These are phyloP conservation scores for Drosophila robusta DNA, from an alignment of 2,888 invertebrate species.

Conservation along the genomic window DNA sequence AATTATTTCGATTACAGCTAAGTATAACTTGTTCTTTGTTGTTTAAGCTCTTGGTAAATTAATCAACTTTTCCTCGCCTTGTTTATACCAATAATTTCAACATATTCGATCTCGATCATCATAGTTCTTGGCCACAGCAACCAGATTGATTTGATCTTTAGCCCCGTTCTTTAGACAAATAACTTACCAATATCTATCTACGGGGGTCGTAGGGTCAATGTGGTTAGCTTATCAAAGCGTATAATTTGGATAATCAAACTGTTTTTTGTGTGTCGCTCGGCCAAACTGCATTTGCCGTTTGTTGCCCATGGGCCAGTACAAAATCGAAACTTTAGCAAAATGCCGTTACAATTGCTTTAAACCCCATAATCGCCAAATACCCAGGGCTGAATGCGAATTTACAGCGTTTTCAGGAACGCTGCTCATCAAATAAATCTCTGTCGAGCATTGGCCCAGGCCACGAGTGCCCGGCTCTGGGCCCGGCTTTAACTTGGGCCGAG, in stretches of 20 bases:
- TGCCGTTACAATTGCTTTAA: constrained; percentile 66
- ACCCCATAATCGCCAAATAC: constrained; percentile 62
- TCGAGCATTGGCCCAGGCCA: constrained; percentile 56
- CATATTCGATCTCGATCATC: neutral
- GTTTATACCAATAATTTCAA: too few relatives aligned
- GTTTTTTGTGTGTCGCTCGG: constrained; percentile 30
- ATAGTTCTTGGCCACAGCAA: neutral
- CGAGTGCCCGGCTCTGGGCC: constrained; percentile 17
- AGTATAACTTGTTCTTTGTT: too few relatives aligned
- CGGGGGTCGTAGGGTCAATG: constrained; percentile 36
- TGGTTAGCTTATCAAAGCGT: constrained; percentile 31
- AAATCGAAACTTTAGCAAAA: constrained; percentile 47
- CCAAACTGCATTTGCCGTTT: constrained; percentile 25
- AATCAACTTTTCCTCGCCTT: too few relatives aligned
- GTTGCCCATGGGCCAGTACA: constrained; percentile 32
- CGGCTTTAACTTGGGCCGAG: neutral
- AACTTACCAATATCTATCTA: constrained; percentile 15
- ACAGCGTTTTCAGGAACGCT: constrained; percentile 50
- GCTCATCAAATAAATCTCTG: constrained; percentile 80
- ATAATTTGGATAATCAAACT: constrained; percentile 55
- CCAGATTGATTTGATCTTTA: constrained; percentile 18
- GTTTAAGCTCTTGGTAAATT: too few relatives aligned
- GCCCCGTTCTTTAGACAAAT: constrained; percentile 14
- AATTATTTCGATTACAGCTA: too few relatives aligned
- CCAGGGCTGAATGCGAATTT: constrained; percentile 54